Conservation (phyloP, 2,113 vertebrate species). For the Abramis brama region DNA sequence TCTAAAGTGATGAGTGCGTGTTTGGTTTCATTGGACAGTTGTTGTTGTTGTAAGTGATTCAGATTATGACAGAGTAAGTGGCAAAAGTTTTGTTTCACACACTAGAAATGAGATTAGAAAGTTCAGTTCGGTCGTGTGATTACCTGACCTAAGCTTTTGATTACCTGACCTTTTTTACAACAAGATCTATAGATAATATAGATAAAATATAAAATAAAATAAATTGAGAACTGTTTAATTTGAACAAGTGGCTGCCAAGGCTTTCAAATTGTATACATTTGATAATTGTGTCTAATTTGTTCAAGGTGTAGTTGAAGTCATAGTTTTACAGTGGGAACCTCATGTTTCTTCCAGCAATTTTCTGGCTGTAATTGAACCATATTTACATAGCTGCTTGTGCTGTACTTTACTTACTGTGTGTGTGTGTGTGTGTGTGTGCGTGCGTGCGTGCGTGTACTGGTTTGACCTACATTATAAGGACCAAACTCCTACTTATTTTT, state of each 20-base stretch:
- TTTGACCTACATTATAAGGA: no score
- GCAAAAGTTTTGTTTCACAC: neutral
- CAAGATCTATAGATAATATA: no score
- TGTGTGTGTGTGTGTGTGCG: no score
- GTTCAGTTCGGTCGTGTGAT: neutral
- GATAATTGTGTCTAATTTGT: slow-evolving; percentile 2
- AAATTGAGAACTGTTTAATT: neutral
- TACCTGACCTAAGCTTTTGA: neutral
- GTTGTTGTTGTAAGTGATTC: neutral
- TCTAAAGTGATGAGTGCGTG: neutral
- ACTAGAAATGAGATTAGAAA: neutral
- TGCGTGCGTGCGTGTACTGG: no score
- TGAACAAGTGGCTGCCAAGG: neutral
- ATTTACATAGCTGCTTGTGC: neutral
- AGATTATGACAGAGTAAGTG: neutral
- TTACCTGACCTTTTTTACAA: neutral
- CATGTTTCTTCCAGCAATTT: neutral
- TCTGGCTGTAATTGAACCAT: neutral
- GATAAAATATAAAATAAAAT: neutral
- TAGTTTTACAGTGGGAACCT: neutral
- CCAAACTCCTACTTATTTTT: no score
- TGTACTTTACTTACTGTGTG: neutral
- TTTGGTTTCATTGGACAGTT: neutral
- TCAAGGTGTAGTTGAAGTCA: slow-evolving; percentile 9
- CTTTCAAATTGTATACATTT: neutral